These are phyloP conservation scores for Gisinianus flammeolus DNA, from an alignment of 2,888 invertebrate genomes.

Conservation along the genomic window DNA sequence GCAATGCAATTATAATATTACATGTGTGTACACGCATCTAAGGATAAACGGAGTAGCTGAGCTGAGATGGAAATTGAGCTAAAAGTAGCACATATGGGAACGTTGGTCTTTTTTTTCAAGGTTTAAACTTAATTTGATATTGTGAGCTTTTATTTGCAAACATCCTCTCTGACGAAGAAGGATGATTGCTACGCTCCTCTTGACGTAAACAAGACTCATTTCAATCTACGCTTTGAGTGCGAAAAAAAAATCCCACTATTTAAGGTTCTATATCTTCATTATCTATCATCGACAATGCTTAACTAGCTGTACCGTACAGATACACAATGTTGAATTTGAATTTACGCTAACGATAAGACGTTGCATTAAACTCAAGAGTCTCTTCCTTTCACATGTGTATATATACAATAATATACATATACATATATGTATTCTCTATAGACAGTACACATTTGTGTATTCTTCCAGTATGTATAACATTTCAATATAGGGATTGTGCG, in stretches of 20 bases:
- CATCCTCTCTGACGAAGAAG: constrained; percentile 17
- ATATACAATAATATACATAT: too few species aligned
- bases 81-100: constrained; percentile 3
- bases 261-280: constrained; percentile 26
- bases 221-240: not conserved
- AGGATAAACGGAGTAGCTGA: not conserved
- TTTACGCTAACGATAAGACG: too few species aligned
- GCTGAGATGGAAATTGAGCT: not conserved
- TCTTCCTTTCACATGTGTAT: too few species aligned
- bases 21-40: not conserved
- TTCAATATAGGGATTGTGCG: not conserved
- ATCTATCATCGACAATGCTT: not conserved
- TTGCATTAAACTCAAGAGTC: too few species aligned
- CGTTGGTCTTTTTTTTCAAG: not conserved
- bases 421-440: too few species aligned
- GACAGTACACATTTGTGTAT: not conserved
- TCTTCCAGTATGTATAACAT: not conserved
- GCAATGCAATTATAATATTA: not conserved
- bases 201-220: constrained; percentile 18
- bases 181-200: constrained; percentile 20
- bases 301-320: too few species aligned
- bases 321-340: too few species aligned
- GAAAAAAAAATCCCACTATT: constrained; percentile 6
- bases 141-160: constrained; percentile 30
- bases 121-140: constrained; percentile 5